A percentile compares a stretch with the other conserved stretches of the same genome.
Evolutionary conservation across 2,888 invertebrate genomes (phyloP).

Genomic region (Pristionchus maxplancki): DNA sequence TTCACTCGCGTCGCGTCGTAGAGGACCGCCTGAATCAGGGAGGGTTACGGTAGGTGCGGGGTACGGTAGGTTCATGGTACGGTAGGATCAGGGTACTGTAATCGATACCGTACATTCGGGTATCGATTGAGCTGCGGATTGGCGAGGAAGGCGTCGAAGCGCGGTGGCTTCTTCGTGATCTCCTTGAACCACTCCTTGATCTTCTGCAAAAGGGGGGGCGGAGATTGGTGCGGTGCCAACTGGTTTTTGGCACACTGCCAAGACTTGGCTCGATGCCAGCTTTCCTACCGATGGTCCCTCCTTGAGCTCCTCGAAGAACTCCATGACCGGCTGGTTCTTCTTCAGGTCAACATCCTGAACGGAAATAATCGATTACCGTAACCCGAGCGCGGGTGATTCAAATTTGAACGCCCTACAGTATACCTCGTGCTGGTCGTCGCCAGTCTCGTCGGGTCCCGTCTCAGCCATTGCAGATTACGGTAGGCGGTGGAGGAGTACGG

Average conservation of each 20-base stretch:
- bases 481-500: not conserved
- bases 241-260: not conserved
- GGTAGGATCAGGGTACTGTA: not conserved
- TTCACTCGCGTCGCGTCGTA: conserved; percentile 1
- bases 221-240: not conserved
- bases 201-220: not conserved
- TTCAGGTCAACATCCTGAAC: not conserved
- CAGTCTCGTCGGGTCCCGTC: not conserved
- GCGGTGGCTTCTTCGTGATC: conserved; percentile 3
- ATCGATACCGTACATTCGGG: not conserved
- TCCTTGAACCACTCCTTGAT: conserved; percentile 40
- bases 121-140: conserved; percentile 39
- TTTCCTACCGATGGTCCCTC: conserved; percentile 36
- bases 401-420: too few species aligned
- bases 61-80: not conserved
- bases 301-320: conserved; percentile 1
- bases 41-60: not conserved
- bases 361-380: not conserved
- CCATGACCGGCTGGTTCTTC: conserved; percentile 13
- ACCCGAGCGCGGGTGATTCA: not conserved
- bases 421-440: conserved; percentile 21
- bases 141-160: conserved; percentile 29
- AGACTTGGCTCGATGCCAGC: too few species aligned
- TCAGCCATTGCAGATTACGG: conserved; percentile 10
- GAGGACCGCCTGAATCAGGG: conserved; percentile 6